Base-by-base conservation (phyloP, 2,113 vertebrate genomes). In the Fregetta grallaria region DNA sequence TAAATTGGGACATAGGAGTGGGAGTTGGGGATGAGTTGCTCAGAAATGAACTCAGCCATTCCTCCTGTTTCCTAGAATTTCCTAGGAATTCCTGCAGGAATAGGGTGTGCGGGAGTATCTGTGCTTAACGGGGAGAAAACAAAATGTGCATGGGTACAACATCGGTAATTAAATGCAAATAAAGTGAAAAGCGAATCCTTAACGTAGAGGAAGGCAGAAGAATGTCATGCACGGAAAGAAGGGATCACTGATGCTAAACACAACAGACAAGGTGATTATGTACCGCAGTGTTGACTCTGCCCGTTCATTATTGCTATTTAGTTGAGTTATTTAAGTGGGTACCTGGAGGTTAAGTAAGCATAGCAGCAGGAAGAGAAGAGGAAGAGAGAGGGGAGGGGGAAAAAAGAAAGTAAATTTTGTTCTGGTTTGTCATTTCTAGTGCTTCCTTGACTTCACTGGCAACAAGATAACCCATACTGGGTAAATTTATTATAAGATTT, bases 291-390 rank as follows among this genome's bases (percentile, higher is more conserved):
- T 97, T 97, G 97, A 95, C 95, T 98, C 97, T 97, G 95, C 75
- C 82, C 76, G 65, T 96, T 97, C 96, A 96, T 97, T 98, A 97
- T 98, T 97, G 96, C 96, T 96, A 90, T 97, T 98, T 98, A 98
- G 97, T 90, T 94, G 95, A 92, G 96, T 96, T 96, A 94, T 92
- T 96, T 97, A 95, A 97, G 93, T 13, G 34, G 78, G 88, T 97
- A 98, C 96, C 96, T 97, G 94, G 92, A 97, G 97, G 95, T 98
- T 98, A 98, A 98, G 86, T 88, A 98, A 96, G 95, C 96, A 96
- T 9, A 94, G 94, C 88, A 78, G 94, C 76, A 75, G 74, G 77
- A 91, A 90, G 79, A 61, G 81, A 80, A 77, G 75, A 82, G 52
- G 50, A 94, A 71, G 61, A 92, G 75, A 80, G 36, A 84, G 50